phyloP scores from a whole-genome alignment of 2,113 vertebrate species.

The Zapus hudsonius region DNA sequence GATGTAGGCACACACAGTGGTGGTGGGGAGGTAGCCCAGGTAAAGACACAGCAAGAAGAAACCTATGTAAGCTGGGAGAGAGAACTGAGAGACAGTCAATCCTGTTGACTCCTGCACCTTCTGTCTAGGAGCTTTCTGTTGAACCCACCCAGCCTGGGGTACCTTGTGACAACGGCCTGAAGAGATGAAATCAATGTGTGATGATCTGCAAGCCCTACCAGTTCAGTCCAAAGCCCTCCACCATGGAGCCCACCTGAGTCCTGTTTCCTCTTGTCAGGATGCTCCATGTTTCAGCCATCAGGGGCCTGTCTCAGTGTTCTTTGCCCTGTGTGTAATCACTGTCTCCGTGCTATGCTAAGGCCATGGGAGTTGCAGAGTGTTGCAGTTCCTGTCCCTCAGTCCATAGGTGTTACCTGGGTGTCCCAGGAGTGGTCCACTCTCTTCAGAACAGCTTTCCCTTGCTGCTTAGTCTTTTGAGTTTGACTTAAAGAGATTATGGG shows the following conservation, averaged over 20 bases:
- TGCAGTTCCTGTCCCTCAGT: not conserved
- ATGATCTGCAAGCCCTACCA: not conserved
- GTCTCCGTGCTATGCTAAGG: not conserved
- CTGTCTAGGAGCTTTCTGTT: not conserved
- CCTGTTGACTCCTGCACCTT: not conserved
- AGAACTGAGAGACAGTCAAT: not conserved
- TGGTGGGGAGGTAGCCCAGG: fast-evolving
- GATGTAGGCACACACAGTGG: not conserved
- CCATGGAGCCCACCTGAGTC: fast-evolving
- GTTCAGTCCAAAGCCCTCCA: not conserved
- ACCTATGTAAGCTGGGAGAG: not conserved
- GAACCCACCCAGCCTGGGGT: too few relatives aligned
- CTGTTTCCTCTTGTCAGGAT: not conserved
- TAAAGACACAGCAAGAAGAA: not conserved
- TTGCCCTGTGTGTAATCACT: not conserved
- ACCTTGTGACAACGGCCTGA: not conserved
- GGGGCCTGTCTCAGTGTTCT: not conserved
- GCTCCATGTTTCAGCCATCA: not conserved
- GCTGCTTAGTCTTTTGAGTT: not conserved
- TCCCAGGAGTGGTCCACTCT: not conserved
- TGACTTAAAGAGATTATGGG: too few relatives aligned
- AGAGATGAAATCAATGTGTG: not conserved
- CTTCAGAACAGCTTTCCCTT: not conserved
- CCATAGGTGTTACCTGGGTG: too few relatives aligned
- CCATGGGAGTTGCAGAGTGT: not conserved